phyloP scores from a whole-genome alignment of 1,140 invertebrate genomes.

The Pararge aegeria region DNA sequence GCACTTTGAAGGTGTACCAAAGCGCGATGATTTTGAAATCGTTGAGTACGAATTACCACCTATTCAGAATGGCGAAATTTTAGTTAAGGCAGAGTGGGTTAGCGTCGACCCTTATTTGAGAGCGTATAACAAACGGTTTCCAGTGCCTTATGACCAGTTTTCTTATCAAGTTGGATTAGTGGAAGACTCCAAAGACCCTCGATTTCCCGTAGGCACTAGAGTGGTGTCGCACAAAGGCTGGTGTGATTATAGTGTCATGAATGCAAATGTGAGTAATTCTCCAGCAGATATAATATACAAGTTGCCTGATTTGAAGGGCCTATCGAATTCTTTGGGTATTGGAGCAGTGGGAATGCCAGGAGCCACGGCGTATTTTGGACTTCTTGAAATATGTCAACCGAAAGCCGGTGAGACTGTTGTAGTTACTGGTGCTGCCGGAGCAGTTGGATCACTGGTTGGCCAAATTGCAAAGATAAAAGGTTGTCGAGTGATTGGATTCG shows the following conservation, averaged over 20 bases:
- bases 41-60: conserved; percentile 22
- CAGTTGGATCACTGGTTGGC: conserved; percentile 35
- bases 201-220: conserved; percentile 29
- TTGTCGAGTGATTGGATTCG: conserved; percentile 35
- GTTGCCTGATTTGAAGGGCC: conserved; percentile 30
- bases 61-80: conserved; percentile 25
- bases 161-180: conserved; percentile 31
- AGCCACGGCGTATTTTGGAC: conserved; percentile 38
- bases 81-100: conserved; percentile 27
- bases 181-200: conserved; percentile 32
- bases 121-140: conserved; percentile 11
- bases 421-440: conserved; percentile 35
- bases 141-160: conserved; percentile 36
- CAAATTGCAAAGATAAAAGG: conserved; percentile 40
- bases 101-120: conserved; percentile 13
- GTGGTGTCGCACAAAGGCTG: conserved; percentile 34
- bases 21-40: conserved; percentile 29
- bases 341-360: conserved; percentile 34
- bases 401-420: conserved; percentile 38
- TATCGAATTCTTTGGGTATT: conserved; percentile 30
- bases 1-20: conserved; percentile 27
- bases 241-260: conserved; percentile 31
- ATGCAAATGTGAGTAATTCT: background rate
- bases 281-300: conserved; percentile 20
- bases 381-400: conserved; percentile 36